Conservation (phyloP, 2,113 vertebrate species). For the Bombycilla garrulus region DNA sequence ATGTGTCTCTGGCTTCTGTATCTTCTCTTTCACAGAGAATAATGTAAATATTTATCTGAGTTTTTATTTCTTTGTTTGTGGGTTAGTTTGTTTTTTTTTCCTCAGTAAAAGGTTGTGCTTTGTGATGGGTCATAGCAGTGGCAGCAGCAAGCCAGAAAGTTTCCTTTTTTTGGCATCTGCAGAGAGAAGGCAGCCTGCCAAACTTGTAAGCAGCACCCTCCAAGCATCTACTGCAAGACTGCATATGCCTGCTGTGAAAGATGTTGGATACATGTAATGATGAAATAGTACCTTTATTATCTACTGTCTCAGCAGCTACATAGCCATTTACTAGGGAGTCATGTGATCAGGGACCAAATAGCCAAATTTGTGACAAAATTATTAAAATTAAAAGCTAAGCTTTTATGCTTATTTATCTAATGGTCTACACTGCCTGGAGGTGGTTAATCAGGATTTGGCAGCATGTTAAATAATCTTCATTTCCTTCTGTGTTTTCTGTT, state of each 20-base stretch:
- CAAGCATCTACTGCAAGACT: background rate
- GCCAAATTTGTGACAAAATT: background rate
- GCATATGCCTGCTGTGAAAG: background rate
- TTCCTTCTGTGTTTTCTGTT: background rate
- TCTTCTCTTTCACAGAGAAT: background rate
- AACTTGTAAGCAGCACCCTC: background rate
- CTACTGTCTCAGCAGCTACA: background rate
- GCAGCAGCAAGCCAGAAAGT: background rate
- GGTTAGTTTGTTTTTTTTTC: background rate
- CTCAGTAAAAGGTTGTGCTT: background rate
- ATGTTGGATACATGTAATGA: background rate
- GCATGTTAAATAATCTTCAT: background rate
- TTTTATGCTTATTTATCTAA: background rate
- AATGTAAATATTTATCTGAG: background rate
- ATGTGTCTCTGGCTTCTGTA: background rate
- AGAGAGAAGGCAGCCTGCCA: background rate
- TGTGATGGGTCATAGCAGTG: background rate
- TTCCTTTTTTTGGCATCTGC: background rate
- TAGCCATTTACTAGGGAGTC: background rate
- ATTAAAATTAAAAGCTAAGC: background rate
- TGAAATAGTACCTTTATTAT: background rate
- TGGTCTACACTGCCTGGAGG: background rate
- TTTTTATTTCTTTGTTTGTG: background rate
- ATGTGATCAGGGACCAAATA: background rate
- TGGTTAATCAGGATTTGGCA: background rate